phyloP scores from a whole-genome alignment of 2,113 vertebrate species.

The Nannospalax galili region DNA sequence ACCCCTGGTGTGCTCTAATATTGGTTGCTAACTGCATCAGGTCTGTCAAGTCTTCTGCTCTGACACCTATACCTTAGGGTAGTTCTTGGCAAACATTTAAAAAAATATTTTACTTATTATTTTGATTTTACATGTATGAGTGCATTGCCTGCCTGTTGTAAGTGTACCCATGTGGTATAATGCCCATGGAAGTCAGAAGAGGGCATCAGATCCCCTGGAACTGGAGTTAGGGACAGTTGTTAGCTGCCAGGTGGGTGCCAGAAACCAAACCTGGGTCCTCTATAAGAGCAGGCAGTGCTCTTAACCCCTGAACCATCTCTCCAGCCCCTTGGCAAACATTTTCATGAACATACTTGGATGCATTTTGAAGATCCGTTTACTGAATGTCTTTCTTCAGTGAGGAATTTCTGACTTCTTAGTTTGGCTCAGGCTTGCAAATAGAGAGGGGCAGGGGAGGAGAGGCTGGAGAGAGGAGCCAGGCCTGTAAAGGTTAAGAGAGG shows the following conservation, averaged over 20 bases:
- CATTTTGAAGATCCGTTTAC: not conserved
- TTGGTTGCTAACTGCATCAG: not conserved
- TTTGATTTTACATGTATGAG: too few species aligned
- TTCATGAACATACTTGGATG: not conserved
- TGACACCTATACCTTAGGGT: not conserved
- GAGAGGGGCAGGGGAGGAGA: not conserved
- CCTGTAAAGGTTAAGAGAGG: not conserved
- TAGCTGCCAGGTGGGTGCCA: too few species aligned
- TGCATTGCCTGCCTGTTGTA: too few species aligned
- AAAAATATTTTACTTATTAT: too few species aligned
- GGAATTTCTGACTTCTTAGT: not conserved
- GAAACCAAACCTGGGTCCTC: too few species aligned
- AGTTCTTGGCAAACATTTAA: conserved; percentile 7
- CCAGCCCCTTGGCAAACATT: conserved; percentile 10
- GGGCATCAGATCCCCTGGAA: too few species aligned
- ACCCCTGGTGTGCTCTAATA: not conserved
- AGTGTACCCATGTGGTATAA: too few species aligned
- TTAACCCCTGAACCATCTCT: too few species aligned
- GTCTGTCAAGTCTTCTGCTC: not conserved
- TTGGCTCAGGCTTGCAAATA: not conserved
- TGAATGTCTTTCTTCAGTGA: not conserved
- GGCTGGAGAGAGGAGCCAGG: not conserved
- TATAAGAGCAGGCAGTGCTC: too few species aligned
- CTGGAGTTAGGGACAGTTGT: too few species aligned
- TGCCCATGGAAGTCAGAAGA: too few species aligned